phyloP scores from a whole-genome alignment of 1,140 invertebrate species.

The Cheumatopsyche charites region DNA sequence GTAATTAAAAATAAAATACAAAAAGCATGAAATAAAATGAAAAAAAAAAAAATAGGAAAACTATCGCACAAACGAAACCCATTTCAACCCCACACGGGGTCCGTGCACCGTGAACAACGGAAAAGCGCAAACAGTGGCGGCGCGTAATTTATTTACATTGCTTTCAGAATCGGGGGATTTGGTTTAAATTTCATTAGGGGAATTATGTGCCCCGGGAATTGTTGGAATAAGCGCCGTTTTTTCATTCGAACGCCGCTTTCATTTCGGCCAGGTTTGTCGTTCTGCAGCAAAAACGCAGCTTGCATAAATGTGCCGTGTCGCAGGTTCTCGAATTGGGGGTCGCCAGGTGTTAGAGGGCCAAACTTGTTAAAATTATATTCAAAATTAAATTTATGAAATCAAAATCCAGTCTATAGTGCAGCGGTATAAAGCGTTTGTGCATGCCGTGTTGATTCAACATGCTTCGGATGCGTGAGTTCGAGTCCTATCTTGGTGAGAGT shows the following conservation, averaged over 20 bases:
- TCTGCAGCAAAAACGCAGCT: constrained; percentile 31
- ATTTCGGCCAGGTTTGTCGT: not conserved
- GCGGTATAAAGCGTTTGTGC: too few relatives aligned
- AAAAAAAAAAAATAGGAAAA: not conserved
- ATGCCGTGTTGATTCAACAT: not conserved
- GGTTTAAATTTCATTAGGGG: constrained; percentile 47
- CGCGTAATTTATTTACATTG: constrained; percentile 40
- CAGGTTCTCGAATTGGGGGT: too few relatives aligned
- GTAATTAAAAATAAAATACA: too few relatives aligned
- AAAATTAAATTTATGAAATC: too few relatives aligned
- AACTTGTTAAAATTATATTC: too few relatives aligned
- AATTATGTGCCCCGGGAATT: constrained; percentile 39
- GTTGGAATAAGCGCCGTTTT: constrained; percentile 34
- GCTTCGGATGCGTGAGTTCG: too few relatives aligned
- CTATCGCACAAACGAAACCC: not conserved
- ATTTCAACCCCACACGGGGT: not conserved
- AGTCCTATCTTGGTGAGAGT: too few relatives aligned
- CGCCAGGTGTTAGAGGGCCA: too few relatives aligned
- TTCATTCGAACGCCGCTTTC: not conserved
- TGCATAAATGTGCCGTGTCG: constrained; percentile 37
- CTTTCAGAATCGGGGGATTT: constrained; percentile 43
- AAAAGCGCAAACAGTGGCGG: constrained; percentile 33
- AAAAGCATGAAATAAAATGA: constrained; percentile 18
- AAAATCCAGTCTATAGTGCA: too few relatives aligned
- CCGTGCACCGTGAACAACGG: constrained; percentile 24